These are phyloP conservation scores for Dendrolimus punctatus DNA, from an alignment of 1,140 invertebrate species.

Conservation along the genomic window DNA sequence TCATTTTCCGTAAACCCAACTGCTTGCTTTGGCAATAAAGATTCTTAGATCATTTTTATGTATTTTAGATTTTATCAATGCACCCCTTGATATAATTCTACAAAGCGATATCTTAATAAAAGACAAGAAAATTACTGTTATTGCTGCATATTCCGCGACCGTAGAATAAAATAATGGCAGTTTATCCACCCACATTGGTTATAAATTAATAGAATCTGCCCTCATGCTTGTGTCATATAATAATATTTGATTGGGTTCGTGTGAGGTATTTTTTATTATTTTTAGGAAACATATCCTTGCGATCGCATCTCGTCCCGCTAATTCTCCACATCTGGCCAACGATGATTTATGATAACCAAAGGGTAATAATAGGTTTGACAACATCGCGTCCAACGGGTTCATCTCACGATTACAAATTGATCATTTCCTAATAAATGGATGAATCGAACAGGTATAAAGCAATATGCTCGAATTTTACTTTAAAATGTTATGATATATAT, in stretches of 20 bases:
- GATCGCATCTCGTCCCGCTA: slow-evolving; percentile 38
- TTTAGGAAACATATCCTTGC: slow-evolving; percentile 46
- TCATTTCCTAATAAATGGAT: too few species aligned
- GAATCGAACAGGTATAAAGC: too few species aligned
- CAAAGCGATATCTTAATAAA: slow-evolving; percentile 36
- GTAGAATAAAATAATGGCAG: slow-evolving; percentile 60
- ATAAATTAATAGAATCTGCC: slow-evolving; percentile 70
- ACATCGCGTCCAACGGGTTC: background rate
- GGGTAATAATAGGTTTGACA: slow-evolving; percentile 35
- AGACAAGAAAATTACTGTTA: slow-evolving; percentile 51
- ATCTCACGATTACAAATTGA: background rate
- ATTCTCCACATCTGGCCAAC: slow-evolving; percentile 47
- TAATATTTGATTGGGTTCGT: slow-evolving; percentile 61
- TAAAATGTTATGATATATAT: too few species aligned
- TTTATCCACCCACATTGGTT: slow-evolving; percentile 67
- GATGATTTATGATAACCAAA: slow-evolving; percentile 48
- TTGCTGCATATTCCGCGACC: slow-evolving; percentile 36
- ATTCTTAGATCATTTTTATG: too few species aligned
- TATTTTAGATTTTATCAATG: background rate
- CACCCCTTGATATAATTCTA: background rate
- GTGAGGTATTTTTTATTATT: slow-evolving; percentile 64
- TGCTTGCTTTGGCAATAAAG: too few species aligned
- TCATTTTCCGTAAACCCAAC: too few species aligned
- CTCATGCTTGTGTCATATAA: slow-evolving; percentile 60
- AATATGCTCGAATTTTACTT: too few species aligned